A percentile compares a stretch with the other conserved stretches of the same genome.
Evolutionary conservation across 2,113 vertebrate genomes (phyloP).

Genomic region (Zapus hudsonius): DNA sequence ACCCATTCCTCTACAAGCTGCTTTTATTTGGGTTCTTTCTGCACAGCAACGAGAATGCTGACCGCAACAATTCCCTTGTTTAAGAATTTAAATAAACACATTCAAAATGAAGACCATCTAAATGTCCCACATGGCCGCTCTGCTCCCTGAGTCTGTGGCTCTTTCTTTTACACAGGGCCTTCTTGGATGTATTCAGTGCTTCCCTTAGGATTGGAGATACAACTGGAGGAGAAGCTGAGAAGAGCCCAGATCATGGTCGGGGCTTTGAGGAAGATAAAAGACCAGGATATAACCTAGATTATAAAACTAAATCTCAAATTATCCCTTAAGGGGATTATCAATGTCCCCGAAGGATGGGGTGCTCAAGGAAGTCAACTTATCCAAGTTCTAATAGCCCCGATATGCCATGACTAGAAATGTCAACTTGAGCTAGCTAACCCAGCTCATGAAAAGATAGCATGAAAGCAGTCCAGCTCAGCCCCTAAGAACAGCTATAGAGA

Average conservation of each 20-base stretch:
- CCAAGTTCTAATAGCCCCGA: neutral
- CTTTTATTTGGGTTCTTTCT: too few relatives aligned
- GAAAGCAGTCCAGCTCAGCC: neutral
- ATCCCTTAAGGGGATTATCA: neutral
- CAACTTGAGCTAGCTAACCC: neutral
- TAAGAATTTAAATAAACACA: slow-evolving; percentile 1
- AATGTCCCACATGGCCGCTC: neutral
- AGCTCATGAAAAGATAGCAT: neutral
- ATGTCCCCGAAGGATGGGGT: neutral
- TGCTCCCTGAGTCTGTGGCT: neutral
- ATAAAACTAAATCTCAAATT: neutral
- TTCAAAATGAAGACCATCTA: neutral
- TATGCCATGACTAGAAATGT: neutral
- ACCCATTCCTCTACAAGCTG: too few relatives aligned
- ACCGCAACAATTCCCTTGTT: too few relatives aligned
- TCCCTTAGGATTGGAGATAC: neutral
- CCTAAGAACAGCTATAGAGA: neutral
- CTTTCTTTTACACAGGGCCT: neutral
- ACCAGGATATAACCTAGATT: neutral
- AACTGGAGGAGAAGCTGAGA: neutral
- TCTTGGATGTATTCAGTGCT: neutral
- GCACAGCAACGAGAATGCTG: too few relatives aligned
- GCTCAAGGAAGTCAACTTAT: neutral
- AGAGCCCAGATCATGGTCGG: neutral
- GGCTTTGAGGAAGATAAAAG: neutral